phyloP scores from a whole-genome alignment of 2,113 vertebrate species.

The Pteronura brasiliensis region DNA sequence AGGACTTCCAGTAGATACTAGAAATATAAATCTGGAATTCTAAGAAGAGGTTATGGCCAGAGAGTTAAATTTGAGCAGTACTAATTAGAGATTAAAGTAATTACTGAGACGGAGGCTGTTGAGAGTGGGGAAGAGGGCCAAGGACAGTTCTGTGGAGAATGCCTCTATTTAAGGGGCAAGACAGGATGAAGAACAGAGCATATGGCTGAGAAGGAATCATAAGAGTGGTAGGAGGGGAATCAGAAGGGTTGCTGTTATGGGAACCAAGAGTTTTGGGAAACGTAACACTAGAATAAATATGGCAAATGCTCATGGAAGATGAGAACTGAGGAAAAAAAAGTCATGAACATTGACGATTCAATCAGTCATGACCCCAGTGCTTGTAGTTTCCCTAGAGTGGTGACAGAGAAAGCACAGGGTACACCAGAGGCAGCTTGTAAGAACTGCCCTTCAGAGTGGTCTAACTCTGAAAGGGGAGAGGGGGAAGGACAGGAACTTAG shows the following conservation, averaged over 20 bases:
- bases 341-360: neutral
- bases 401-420: neutral
- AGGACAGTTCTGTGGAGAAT: neutral
- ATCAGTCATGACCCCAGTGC: neutral
- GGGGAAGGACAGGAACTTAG: neutral
- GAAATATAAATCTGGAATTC: constrained; percentile 31
- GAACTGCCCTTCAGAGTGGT: neutral
- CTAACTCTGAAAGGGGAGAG: neutral
- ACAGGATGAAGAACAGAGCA: neutral
- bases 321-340: neutral
- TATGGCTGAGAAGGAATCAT: neutral
- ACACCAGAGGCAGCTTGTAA: neutral
- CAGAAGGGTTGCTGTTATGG: neutral
- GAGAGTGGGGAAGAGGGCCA: neutral
- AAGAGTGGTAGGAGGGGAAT: neutral
- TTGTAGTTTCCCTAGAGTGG: neutral
- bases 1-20: neutral
- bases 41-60: neutral
- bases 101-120: neutral
- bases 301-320: neutral
- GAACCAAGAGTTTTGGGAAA: constrained; percentile 14
- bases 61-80: constrained; percentile 20
- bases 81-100: neutral
- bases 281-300: neutral
- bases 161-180: neutral